These are phyloP conservation scores for Xerus rutilus DNA, from an alignment of 2,797 vertebrate species.

Conservation along the genomic window DNA sequence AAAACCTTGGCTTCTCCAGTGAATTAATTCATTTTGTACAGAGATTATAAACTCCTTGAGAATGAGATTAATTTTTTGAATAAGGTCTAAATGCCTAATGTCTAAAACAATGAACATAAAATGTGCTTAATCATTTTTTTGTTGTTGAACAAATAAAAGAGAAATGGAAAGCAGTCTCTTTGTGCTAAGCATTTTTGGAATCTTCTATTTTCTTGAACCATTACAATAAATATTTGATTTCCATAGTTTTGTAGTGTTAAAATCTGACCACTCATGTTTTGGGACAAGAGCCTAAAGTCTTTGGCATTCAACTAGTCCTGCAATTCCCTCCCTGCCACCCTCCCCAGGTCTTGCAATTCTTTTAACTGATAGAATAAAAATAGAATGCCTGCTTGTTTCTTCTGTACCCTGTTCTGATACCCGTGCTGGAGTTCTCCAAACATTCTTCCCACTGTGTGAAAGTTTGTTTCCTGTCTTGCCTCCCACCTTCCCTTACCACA, in stretches of 20 bases:
- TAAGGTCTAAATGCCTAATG: neutral
- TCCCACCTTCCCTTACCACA: neutral
- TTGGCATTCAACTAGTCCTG: neutral
- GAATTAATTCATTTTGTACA: neutral
- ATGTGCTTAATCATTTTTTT: neutral
- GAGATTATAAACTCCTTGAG: slow-evolving; percentile 26
- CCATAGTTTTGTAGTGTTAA: slow-evolving; percentile 11
- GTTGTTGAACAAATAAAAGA: neutral
- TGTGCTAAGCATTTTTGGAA: slow-evolving; percentile 7
- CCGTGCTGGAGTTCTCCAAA: neutral
- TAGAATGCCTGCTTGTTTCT: neutral
- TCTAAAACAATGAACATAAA: slow-evolving; percentile 36
- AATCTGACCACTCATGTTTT: slow-evolving; percentile 27
- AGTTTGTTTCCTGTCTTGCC: neutral
- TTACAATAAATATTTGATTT: slow-evolving; percentile 48
- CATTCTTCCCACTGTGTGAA: neutral
- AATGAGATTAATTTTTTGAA: slow-evolving; percentile 23
- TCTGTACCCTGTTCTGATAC: neutral
- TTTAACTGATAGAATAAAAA: neutral
- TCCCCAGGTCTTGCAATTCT: neutral
- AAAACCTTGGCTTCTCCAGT: neutral
- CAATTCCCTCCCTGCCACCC: neutral
- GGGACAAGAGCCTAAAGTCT: neutral
- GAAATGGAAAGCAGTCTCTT: neutral
- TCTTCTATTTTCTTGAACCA: slow-evolving; percentile 1